Percentiles rank a stretch among this genome's conserved stretches.
Evolutionary conservation across 2,888 invertebrate genomes (phyloP).

Genomic region (Melitaea athalia): DNA sequence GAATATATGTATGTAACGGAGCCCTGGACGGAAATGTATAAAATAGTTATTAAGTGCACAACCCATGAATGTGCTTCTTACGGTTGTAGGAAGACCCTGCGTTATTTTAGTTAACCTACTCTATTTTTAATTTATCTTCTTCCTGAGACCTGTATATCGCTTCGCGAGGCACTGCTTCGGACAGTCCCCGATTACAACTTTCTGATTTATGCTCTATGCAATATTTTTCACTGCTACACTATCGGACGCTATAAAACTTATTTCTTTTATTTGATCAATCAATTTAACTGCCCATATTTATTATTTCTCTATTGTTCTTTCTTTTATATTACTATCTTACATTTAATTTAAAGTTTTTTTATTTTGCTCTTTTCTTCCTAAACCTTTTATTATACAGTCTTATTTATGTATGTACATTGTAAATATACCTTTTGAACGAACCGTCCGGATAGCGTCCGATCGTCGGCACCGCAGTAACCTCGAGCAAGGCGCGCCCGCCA

Average conservation of each 20-base stretch:
- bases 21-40: constrained; percentile 72
- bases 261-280: constrained; percentile 17
- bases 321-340: constrained; percentile 6
- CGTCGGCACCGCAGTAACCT: constrained; percentile 46
- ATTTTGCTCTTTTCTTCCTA: not conserved
- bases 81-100: constrained; percentile 71
- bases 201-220: constrained; percentile 46
- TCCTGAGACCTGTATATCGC: constrained; percentile 62
- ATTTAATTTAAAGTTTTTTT: not conserved
- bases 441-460: constrained; percentile 48
- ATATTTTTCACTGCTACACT: constrained; percentile 57
- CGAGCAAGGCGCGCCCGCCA: constrained; percentile 42
- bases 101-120: constrained; percentile 63
- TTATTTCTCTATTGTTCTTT: constrained; percentile 2
- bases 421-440: not conserved
- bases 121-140: constrained; percentile 65
- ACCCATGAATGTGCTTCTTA: constrained; percentile 81
- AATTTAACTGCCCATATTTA: constrained; percentile 8
- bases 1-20: constrained; percentile 60
- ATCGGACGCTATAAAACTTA: constrained; percentile 57
- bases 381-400: constrained; percentile 10
- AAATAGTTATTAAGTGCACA: constrained; percentile 76
- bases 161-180: constrained; percentile 79
- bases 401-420: not conserved
- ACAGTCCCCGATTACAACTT: constrained; percentile 62